A percentile compares a stretch with the other conserved stretches of the same genome.
phyloP scores from a whole-genome alignment of 2,113 vertebrate species.

The Crotalus helleri region DNA sequence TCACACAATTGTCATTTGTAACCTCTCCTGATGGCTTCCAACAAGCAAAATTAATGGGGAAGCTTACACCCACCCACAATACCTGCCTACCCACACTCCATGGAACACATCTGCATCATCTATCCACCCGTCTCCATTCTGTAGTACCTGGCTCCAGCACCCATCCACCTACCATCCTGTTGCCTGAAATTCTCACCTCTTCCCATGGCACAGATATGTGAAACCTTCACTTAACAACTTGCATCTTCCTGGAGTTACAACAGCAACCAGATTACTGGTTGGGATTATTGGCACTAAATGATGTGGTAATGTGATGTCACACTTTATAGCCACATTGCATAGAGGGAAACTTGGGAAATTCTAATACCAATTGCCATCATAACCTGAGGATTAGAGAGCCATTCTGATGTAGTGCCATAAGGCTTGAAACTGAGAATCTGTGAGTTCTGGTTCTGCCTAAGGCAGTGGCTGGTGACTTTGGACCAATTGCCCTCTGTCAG shows the following conservation, averaged over 20 bases:
- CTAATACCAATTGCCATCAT: neutral
- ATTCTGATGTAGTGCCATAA: neutral
- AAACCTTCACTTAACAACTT: neutral
- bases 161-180: neutral
- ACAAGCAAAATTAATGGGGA: neutral
- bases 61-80: neutral
- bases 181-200: neutral
- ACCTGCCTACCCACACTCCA: neutral
- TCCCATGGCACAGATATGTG: neutral
- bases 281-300: neutral
- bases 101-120: neutral
- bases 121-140: neutral
- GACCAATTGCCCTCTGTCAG: neutral
- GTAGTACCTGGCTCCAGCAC: neutral
- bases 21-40: neutral
- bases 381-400: neutral
- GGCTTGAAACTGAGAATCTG: neutral
- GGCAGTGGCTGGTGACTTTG: neutral
- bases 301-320: neutral
- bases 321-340: neutral
- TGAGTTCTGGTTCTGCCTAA: neutral
- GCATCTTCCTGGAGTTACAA: neutral
- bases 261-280: neutral
- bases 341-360: neutral
- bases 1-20: neutral